These are phyloP conservation scores for Megalurothrips usitatus DNA, from an alignment of 2,888 invertebrate species.

Conservation along the genomic window DNA sequence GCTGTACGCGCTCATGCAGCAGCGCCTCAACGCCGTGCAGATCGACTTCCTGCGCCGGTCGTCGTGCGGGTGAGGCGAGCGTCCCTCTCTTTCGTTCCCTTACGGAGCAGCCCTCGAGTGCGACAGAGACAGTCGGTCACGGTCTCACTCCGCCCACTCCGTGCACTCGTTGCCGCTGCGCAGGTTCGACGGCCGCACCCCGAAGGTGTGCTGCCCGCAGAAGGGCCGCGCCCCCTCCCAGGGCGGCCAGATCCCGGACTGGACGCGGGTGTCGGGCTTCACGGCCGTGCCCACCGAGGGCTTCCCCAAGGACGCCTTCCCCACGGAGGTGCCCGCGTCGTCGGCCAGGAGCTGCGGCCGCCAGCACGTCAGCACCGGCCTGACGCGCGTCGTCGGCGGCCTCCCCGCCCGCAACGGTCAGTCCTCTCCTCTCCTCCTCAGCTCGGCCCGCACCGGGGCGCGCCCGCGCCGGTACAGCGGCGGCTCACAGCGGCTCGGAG, in stretches of 20 bases:
- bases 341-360: not conserved
- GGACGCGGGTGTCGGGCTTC: not conserved
- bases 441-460: not conserved
- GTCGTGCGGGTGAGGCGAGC: not conserved
- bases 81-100: not conserved
- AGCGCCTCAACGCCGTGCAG: not conserved
- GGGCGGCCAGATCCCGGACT: constrained; percentile 13
- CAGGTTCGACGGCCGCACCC: constrained; percentile 4
- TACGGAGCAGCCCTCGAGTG: not conserved
- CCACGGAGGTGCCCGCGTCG: not conserved
- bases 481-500: too few relatives aligned
- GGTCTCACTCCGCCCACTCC: not conserved
- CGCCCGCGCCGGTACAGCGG: too few relatives aligned
- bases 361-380: constrained; percentile 10
- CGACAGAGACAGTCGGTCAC: not conserved
- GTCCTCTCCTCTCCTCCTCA: not conserved
- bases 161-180: not conserved
- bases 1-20: not conserved
- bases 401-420: not conserved
- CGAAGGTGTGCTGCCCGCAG: constrained; percentile 20
- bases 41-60: constrained; percentile 7
- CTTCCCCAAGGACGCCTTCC: constrained; percentile 4
- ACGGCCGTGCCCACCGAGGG: not conserved
- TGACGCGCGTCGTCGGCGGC: constrained; percentile 1
- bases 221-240: not conserved